Evolutionary conservation across 2,797 vertebrate species (phyloP), one percentile per base, ranked within the genome.

Genomic region (Echeneis naucrates): DNA sequence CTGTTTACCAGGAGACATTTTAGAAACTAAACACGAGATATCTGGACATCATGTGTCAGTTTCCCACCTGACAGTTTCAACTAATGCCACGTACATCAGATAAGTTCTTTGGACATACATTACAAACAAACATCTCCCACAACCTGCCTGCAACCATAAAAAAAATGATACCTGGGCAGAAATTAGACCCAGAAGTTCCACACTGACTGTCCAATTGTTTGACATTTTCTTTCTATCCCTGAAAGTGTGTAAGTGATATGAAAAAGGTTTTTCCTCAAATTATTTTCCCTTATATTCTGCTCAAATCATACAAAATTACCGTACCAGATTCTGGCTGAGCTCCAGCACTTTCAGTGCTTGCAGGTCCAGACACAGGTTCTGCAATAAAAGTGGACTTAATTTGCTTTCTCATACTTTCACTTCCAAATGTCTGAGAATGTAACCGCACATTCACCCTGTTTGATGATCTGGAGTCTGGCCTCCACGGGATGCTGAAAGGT

Each of bases 401-500:
- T 55, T 24, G 27, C 26, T 70, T 62, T 0, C 12, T 24, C 42
- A 11, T 30, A 32, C 9, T 32, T 57, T 61, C 4, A 2, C 33
- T 14, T 32, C 9, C 2, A 24, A 24, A n/a, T 14, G 0, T 19
- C 16, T 38, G 4, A 3, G 44, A 33, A 26, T 0, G 2, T 16
- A 33, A 8, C 4, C 37, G 14, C 8, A 37, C 32, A 60, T 69
- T 68, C 51, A 92, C 91, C 88, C 85, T 83, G 32, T 78, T 75
- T 90, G 5, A 93, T 79, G 1, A 73, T 38, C 1, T 1, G 55
- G 2, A 77, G 38, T 79, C 94, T 84, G 61, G 67, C 74, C 48
- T 94, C 93, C 5, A 91, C 45, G 0, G 94, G 90, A 37, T 85
- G 74, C 9, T 64, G 75, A 21, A 93, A n/a, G 26, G 91, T 32